Evolutionary conservation across 1,140 invertebrate species (phyloP).

Genomic region (Tetragonula clypearis): DNA sequence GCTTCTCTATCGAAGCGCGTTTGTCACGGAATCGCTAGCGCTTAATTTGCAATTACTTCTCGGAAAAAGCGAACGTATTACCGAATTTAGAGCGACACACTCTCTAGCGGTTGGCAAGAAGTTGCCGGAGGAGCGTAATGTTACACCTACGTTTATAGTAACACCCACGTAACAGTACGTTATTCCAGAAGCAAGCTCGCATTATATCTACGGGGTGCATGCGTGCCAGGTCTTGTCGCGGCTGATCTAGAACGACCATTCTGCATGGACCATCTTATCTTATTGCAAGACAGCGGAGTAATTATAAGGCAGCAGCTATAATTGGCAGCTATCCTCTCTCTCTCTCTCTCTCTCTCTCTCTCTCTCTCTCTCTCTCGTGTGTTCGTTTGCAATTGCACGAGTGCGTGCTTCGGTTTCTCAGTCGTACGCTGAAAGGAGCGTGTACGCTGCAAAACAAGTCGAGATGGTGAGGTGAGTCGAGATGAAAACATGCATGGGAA

Average conservation of each 20-base stretch:
- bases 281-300: conserved; percentile 45
- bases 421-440: neutral
- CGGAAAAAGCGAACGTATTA: neutral
- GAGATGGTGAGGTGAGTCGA: too few species aligned
- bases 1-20: neutral
- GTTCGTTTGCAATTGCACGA: neutral
- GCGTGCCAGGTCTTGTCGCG: conserved; percentile 55
- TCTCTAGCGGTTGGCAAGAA: neutral
- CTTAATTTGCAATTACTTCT: conserved; percentile 8
- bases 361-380: too few species aligned
- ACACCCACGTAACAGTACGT: conserved; percentile 52
- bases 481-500: conserved; percentile 47
- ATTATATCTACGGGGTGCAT: conserved; percentile 43
- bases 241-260: conserved; percentile 58
- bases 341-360: too few species aligned
- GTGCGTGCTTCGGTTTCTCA: too few species aligned
- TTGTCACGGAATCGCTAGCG: neutral
- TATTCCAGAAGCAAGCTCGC: conserved; percentile 60
- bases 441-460: conserved; percentile 2
- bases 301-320: conserved; percentile 54
- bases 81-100: conserved; percentile 23
- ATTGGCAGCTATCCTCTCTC: conserved; percentile 35
- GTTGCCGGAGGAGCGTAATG: conserved; percentile 19
- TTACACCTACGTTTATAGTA: conserved; percentile 51
- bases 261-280: conserved; percentile 30